Conservation (phyloP, 2,797 vertebrate genomes). For the Pachyuromys duprasi region DNA sequence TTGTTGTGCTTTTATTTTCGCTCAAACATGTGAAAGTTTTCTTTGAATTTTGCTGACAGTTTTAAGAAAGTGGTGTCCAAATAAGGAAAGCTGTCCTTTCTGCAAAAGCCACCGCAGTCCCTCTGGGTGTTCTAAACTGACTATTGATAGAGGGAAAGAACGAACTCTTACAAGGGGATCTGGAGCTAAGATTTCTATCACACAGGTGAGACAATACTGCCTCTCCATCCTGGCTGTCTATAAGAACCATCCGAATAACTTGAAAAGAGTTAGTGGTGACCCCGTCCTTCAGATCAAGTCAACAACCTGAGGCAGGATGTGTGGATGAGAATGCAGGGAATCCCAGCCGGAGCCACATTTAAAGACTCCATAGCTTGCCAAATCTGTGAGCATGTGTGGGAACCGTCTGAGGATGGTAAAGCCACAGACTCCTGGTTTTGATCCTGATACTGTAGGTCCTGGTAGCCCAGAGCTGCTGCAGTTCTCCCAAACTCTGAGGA, state of each 20-base stretch:
- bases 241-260: not conserved
- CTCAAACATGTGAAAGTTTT: not conserved
- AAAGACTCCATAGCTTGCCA: not conserved
- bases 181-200: conserved; percentile 29
- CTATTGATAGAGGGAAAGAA: conserved; percentile 17
- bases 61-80: conserved; percentile 25
- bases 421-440: not conserved
- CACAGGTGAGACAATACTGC: not conserved
- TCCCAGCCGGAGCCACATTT: not conserved
- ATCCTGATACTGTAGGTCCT: not conserved
- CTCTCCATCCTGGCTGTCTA: not conserved
- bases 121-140: conserved; percentile 34
- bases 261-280: not conserved
- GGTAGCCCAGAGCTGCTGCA: not conserved
- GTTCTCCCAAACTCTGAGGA: not conserved
- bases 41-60: not conserved
- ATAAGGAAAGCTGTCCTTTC: not conserved
- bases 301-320: not conserved
- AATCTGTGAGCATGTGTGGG: not conserved
- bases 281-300: conserved; percentile 12
- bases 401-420: not conserved
- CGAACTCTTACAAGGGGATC: conserved; percentile 41
- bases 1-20: not conserved
- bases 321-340: not conserved
- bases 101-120: conserved; percentile 8